Evolutionary conservation across 1,140 invertebrate species (phyloP).

Genomic region (Apis dorsata): DNA sequence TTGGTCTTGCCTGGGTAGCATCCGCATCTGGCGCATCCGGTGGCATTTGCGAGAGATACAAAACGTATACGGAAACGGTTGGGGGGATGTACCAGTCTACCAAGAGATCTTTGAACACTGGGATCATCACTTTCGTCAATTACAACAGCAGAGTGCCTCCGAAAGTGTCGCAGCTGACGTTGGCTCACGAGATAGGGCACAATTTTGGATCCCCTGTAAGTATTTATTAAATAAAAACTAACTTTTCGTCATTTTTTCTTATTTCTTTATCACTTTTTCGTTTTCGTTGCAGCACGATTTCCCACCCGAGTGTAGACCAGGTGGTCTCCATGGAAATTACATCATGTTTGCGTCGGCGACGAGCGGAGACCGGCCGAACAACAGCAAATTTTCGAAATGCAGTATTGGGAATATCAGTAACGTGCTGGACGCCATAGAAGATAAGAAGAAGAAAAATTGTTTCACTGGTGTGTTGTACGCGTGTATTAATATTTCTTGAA

Average conservation of each 20-base stretch:
- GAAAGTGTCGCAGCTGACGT: constrained; percentile 97
- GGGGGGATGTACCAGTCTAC: constrained; percentile 96
- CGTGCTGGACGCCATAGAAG: constrained; percentile 94
- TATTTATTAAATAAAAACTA: background rate
- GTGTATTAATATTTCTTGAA: no score
- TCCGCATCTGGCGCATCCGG: constrained; percentile 97
- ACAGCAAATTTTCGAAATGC: constrained; percentile 96
- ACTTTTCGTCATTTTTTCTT: background rate
- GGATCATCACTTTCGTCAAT: constrained; percentile 99
- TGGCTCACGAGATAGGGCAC: constrained; percentile 99
- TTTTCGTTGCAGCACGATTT: constrained; percentile 92
- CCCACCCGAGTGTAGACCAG: constrained; percentile 93
- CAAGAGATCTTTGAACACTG: constrained; percentile 97
- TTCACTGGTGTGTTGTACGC: constrained; percentile 84
- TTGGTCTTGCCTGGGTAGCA: constrained; percentile 99
- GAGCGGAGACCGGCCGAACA: constrained; percentile 95
- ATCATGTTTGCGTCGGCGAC: constrained; percentile 99
- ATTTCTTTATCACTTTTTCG: background rate
- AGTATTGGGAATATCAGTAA: constrained; percentile 97
- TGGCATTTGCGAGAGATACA: constrained; percentile 99
- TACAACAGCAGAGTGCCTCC: constrained; percentile 98
- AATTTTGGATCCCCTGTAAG: constrained; percentile 98
- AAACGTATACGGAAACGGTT: constrained; percentile 97
- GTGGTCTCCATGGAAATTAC: constrained; percentile 93
- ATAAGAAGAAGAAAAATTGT: constrained; percentile 97